Evolutionary conservation across 2,888 invertebrate genomes (phyloP), one percentile per base, ranked within the genome.

Genomic region (Pterostichus madidus): DNA sequence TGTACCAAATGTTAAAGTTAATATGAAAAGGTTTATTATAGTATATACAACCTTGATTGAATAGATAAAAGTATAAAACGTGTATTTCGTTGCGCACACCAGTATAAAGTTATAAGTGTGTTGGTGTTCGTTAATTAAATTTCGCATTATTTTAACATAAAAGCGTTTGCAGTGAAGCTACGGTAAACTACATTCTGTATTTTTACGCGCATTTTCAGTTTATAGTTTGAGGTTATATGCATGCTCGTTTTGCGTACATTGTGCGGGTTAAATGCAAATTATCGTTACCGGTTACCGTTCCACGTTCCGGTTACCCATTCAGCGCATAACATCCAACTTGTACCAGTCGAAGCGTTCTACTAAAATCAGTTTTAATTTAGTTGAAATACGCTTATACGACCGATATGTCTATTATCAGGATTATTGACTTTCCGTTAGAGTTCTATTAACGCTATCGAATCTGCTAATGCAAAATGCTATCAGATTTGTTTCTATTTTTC

Each of bases 201-300:
- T 71, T 71, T 71, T 71, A 39, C 44, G 68, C 44, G 68, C 46
- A 44, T 44, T 71, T 71, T 71, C 68, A 71, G 68, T 71, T 71
- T 76, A 59, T 35, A 76, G 76, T 76, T 73, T 76, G 76, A 76
- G 76, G 76, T 76, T 56, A 76, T 76, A 53, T 53, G 76, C 52
- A 53, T 56, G 35, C 76, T 15, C 52, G 53, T 76, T 76, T 35
- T 56, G 76, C 56, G 56, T 56, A 76, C 76, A 76, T 76, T 76
- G 76, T 76, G 53, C 76, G 76, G 76, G 76, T 76, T 76, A 76
- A 76, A 76, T 76, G 76, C 35, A 76, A 76, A 76, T 76, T 76
- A 76, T 35, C 76, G 76, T 76, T 52, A 71, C 68, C 68, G 44
- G 13, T 71, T 71, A 13, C 68, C 68, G 13, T 71, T 71, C 8